Evolutionary conservation across 2,888 invertebrate genomes (phyloP), one percentile per base, ranked within the genome.

Genomic region (Fragum whitleyi): DNA sequence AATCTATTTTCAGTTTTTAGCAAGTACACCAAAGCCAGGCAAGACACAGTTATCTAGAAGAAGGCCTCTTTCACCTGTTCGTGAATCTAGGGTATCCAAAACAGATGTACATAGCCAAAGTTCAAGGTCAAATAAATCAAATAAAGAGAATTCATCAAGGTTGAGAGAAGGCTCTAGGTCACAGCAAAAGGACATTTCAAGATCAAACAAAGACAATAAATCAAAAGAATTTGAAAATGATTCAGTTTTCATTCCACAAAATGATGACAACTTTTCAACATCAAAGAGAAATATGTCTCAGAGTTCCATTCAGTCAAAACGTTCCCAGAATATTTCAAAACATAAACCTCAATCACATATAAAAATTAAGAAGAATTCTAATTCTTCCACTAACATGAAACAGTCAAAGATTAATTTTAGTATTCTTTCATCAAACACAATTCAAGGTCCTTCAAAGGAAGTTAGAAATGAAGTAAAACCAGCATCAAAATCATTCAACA

Each of bases 21-120:
- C 83, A 9, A 83, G 83, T 68, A 83, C 83, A 21, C 83, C 83
- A 47, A 79, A 79, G 47, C 83, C 83, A 32, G 83, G 83, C 2
- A 67, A 73, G 51, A 74, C 74, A 42, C 83, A 83, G 74, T 59
- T 79, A 51, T 79, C 75, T 36, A 73, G 83, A 28, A 62, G 74
- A 57, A 68, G 83, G 32, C 79, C 83, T 2, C n/a, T 74, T 5
- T 67, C 79, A 23, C 39, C 75, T n/a, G 42, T 59, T 11, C 61
- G 29, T 14, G 73, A 73, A 51, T 61, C 61, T 23, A 42, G 21
- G n/a, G 36, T 53, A n/a, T 55, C 57, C 19, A 59, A 74, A 32
- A 21, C 42, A 2, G 11, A n/a, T 1, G 16, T 9, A 53, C 42
- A n/a, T 21, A 23, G 11, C 53, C 23, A 65, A 5, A 42, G 21